Conservation (phyloP, 1,140 invertebrate species). For the Delia radicum region DNA sequence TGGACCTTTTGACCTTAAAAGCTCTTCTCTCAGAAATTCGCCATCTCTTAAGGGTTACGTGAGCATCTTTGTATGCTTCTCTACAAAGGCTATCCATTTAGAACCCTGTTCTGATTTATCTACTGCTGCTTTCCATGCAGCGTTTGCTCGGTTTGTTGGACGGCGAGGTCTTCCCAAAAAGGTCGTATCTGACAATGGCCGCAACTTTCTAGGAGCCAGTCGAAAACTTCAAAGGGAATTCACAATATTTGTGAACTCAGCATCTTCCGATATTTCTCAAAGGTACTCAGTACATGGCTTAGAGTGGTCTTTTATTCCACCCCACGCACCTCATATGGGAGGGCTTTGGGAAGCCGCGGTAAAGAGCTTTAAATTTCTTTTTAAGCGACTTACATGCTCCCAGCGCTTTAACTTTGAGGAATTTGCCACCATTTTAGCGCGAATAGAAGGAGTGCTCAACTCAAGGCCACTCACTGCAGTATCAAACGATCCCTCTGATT, state of each 20-base stretch:
- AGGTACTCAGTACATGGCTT: constrained; percentile 35
- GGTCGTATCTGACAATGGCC: background rate
- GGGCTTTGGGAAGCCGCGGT: constrained; percentile 48
- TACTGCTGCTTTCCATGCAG: constrained; percentile 19
- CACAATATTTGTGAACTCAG: background rate
- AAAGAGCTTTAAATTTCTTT: constrained; percentile 40
- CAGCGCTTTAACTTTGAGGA: constrained; percentile 36
- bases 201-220: background rate
- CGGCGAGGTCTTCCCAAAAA: constrained; percentile 23
- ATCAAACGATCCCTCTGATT: background rate
- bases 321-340: constrained; percentile 24
- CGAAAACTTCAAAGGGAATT: background rate
- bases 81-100: constrained; percentile 10
- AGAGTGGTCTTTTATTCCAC: background rate
- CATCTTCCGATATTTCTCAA: constrained; percentile 4
- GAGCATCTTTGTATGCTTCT: background rate
- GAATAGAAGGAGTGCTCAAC: constrained; percentile 42
- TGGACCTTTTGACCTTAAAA: background rate
- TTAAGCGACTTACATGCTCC: constrained; percentile 30
- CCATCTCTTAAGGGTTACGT: background rate
- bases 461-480: background rate
- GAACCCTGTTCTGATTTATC: constrained; percentile 28
- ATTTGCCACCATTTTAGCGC: constrained; percentile 35
- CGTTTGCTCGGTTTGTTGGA: constrained; percentile 2
- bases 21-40: background rate